Evolutionary conservation across 2,797 vertebrate species (phyloP), one percentile per base, ranked within the genome.

Genomic region (Alca torda): DNA sequence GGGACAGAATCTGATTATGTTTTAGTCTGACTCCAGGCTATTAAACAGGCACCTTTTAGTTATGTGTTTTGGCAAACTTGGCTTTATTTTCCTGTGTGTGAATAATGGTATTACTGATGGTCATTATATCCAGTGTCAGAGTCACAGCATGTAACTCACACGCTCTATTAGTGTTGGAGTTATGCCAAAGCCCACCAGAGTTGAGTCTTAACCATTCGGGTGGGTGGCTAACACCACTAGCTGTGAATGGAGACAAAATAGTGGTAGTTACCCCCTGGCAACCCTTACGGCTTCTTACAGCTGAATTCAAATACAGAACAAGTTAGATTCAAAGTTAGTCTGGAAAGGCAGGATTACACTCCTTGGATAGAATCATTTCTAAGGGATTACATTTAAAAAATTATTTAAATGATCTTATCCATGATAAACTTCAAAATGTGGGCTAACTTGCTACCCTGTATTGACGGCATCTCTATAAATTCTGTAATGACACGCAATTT

Each of bases 101-200:
- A 93, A 89, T 89, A 92, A 92, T 64, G 41, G 48, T 24, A 70
- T 90, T 90, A 67, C 81, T 64, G 67, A 69, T 57, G 88, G 90
- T 80, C 88, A 84, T 70, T 89, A 70, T 54, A 95, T 50, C 57
- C 74, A 46, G 88, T 87, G 90, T 90, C 86, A 87, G 83, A 91
- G 86, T n/a, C 95, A 56, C 88, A 95, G 95, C 81, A 14, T 39
- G 88, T 90, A 96, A 87, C 56, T 94, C 85, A 45, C 7, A 64
- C 0, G 2, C n/a, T 68, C 54, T 90, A 1, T 92, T 95, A 96
- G 67, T 3, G 0, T 1, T 96, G 94, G 94, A 93, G 64, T 5
- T 39, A 26, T 39, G 86, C 94, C 96, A 95, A 48, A 74, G 83
- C 88, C 95, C 86, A 95, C 90, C 88, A 21, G 63, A 84, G 70